phyloP scores from a whole-genome alignment of 2,113 vertebrate genomes.

The Dipodomys ordii region DNA sequence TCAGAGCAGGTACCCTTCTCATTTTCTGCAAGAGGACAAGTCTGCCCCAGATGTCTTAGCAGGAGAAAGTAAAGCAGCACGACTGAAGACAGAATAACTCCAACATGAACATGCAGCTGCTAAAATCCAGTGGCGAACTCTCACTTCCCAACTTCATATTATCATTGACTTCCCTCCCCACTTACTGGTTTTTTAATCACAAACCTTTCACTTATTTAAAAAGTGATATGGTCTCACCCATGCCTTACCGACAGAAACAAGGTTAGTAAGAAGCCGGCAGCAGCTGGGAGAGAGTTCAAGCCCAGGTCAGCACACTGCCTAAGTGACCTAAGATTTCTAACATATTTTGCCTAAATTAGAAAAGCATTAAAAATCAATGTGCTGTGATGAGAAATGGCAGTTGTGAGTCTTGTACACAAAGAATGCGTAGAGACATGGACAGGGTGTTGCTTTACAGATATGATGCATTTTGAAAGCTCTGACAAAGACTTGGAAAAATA shows the following conservation, averaged over 20 bases:
- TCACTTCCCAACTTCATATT: conserved; percentile 59
- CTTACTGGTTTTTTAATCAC: conserved; percentile 67
- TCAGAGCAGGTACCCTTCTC: conserved; percentile 82
- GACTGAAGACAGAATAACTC: conserved; percentile 77
- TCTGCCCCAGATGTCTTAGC: conserved; percentile 74
- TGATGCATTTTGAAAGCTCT: conserved; percentile 87
- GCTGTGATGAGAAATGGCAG: conserved; percentile 88
- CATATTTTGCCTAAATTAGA: conserved; percentile 86
- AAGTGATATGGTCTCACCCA: conserved; percentile 13
- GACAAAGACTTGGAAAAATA: conserved; percentile 81
- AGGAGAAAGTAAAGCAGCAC: conserved; percentile 80
- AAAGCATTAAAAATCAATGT: conserved; percentile 86
- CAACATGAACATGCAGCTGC: conserved; percentile 7
- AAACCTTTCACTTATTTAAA: not conserved
- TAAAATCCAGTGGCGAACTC: conserved; percentile 57
- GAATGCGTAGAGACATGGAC: conserved; percentile 82
- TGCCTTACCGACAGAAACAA: conserved; percentile 57
- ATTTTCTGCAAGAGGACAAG: conserved; percentile 72
- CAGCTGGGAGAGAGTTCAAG: conserved; percentile 87
- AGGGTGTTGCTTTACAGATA: conserved; percentile 83
- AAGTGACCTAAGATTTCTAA: conserved; percentile 85
- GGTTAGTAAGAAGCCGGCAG: conserved; percentile 63
- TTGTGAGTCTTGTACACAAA: conserved; percentile 84
- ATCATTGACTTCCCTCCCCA: conserved; percentile 46
- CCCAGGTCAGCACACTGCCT: conserved; percentile 84